Conservation (phyloP, 1,140 invertebrate species). For the Delia radicum region DNA sequence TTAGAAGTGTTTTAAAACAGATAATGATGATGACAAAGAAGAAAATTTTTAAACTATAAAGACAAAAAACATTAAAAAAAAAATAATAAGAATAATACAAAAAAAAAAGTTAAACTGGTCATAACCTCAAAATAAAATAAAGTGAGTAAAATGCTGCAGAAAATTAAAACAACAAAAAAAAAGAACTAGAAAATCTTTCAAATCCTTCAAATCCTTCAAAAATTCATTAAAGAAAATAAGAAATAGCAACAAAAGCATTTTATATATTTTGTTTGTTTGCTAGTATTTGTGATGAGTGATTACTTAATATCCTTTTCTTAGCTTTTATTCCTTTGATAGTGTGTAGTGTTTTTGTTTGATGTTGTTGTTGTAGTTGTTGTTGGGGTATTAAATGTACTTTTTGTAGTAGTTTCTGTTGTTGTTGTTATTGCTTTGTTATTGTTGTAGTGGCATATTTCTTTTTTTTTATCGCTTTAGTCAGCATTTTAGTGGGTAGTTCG, state of each 20-base stretch:
- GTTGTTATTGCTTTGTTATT: neutral
- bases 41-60: neutral
- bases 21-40: neutral
- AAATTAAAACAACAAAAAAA: neutral
- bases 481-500: neutral
- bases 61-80: neutral
- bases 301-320: conserved; percentile 27
- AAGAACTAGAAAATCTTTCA: conserved; percentile 1
- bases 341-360: neutral
- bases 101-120: conserved; percentile 14
- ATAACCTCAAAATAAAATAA: conserved; percentile 11
- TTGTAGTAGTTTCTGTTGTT: conserved; percentile 9
- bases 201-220: neutral
- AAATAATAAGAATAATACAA: neutral
- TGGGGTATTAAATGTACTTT: neutral
- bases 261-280: neutral
- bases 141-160: neutral
- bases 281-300: neutral
- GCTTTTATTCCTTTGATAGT: neutral
- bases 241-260: no score
- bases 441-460: neutral
- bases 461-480: neutral
- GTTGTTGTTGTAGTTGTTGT: neutral
- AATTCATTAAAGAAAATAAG: neutral
- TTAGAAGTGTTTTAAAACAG: neutral